phyloP scores from a whole-genome alignment of 2,113 vertebrate genomes.

The Echinops telfairi region DNA sequence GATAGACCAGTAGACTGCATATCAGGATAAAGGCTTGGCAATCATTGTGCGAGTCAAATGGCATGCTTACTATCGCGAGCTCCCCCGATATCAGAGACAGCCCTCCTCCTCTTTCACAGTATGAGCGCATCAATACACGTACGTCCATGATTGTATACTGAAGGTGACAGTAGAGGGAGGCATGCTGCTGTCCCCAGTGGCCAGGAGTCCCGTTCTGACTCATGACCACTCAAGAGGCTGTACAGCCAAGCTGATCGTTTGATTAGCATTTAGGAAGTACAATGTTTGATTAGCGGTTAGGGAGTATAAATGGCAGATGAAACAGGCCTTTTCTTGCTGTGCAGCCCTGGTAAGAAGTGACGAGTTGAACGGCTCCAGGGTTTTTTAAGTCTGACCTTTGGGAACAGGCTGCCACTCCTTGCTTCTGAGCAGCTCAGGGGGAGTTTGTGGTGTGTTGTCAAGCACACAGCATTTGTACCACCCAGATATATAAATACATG shows the following conservation, averaged over 20 bases:
- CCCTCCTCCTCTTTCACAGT: not conserved
- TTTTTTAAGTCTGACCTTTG: not conserved
- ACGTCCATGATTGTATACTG: too few relatives aligned
- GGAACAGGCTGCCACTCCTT: not conserved
- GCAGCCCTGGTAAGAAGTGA: constrained; percentile 82
- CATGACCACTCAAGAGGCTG: not conserved
- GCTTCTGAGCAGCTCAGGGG: not conserved
- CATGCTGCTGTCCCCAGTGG: not conserved
- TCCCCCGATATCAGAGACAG: not conserved
- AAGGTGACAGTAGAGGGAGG: too few relatives aligned
- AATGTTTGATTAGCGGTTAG: constrained; percentile 82
- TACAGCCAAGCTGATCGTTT: constrained; percentile 72
- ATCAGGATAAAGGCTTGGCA: not conserved
- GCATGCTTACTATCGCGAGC: not conserved
- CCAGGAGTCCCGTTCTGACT: not conserved
- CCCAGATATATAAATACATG: too few relatives aligned
- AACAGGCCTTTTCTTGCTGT: constrained; percentile 75
- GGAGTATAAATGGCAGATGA: constrained; percentile 83
- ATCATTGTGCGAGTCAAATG: constrained; percentile 40
- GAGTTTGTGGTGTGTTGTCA: not conserved
- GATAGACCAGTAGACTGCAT: not conserved
- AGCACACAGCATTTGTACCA: too few relatives aligned
- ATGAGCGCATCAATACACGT: not conserved
- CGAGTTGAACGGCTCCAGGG: not conserved
- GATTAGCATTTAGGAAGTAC: constrained; percentile 81